phyloP scores from a whole-genome alignment of 2,888 invertebrate species.

The Leptopterna dolabrata region DNA sequence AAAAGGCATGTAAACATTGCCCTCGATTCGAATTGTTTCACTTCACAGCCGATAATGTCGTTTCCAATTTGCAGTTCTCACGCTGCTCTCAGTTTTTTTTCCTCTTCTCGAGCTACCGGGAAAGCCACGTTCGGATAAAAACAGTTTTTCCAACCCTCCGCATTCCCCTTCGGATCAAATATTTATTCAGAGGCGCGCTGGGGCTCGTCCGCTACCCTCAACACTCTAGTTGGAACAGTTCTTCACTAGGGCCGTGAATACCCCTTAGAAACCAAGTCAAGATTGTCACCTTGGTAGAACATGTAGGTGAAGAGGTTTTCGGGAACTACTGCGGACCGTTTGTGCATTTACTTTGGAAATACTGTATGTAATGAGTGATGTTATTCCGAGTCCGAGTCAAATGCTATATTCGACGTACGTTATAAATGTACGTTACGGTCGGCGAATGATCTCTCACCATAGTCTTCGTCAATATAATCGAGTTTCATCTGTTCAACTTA shows the following conservation, averaged over 20 bases:
- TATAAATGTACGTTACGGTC: no score
- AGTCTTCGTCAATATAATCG: no score
- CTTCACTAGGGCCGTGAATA: background rate
- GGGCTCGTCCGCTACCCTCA: conserved; percentile 11
- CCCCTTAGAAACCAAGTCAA: background rate
- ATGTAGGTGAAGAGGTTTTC: background rate
- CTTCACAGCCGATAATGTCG: background rate
- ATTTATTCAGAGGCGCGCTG: background rate
- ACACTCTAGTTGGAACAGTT: background rate
- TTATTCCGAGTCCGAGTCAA: no score
- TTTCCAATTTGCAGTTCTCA: conserved; percentile 11
- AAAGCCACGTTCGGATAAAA: background rate
- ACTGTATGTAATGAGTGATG: no score
- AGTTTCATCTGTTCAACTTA: no score
- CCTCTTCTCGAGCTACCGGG: background rate
- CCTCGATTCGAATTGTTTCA: background rate
- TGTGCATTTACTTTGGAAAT: background rate
- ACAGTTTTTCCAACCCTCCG: background rate
- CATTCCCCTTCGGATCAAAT: background rate
- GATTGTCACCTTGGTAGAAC: background rate
- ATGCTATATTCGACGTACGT: no score
- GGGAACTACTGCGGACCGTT: background rate
- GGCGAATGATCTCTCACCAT: no score
- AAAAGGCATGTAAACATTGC: background rate
- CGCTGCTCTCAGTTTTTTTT: background rate